Conservation (phyloP, 2,113 vertebrate species). For the Rhea americana region DNA sequence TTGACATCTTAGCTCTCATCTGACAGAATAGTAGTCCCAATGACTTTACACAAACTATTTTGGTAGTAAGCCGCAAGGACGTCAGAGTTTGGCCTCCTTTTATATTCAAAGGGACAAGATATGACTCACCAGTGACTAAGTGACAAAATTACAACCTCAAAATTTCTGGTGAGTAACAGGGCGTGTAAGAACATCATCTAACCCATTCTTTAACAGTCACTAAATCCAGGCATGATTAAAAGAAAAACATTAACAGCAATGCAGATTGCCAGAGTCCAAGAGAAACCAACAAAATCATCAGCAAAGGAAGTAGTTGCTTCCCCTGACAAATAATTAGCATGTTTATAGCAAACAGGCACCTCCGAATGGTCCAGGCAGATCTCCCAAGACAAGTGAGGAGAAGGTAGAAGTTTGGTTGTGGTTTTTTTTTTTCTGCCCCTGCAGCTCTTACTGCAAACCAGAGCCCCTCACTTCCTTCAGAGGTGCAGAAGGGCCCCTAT, state of each 20-base stretch:
- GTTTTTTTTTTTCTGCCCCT: neutral
- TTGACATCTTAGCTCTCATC: fast-evolving
- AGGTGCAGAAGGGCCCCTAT: neutral
- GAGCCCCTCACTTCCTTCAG: neutral
- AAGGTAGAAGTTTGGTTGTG: neutral
- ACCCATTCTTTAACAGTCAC: neutral
- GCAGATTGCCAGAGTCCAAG: neutral
- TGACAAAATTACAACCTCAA: neutral
- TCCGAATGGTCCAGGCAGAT: neutral
- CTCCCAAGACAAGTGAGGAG: neutral
- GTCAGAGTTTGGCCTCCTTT: neutral
- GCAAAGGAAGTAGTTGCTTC: neutral
- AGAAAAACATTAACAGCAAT: neutral
- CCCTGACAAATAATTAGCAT: neutral
- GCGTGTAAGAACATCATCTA: neutral
- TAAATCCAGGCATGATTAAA: fast-evolving
- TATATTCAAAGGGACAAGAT: neutral
- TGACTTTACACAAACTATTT: neutral
- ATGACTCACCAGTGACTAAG: conserved; percentile 40
- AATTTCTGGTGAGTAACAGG: conserved; percentile 44
- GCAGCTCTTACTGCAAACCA: neutral
- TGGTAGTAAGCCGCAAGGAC: neutral
- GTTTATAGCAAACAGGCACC: neutral
- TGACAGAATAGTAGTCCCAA: fast-evolving
- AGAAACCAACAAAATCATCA: neutral